These are phyloP conservation scores for Hofmannophila pseudospretella DNA, from an alignment of 2,888 invertebrate genomes.

Conservation along the genomic window DNA sequence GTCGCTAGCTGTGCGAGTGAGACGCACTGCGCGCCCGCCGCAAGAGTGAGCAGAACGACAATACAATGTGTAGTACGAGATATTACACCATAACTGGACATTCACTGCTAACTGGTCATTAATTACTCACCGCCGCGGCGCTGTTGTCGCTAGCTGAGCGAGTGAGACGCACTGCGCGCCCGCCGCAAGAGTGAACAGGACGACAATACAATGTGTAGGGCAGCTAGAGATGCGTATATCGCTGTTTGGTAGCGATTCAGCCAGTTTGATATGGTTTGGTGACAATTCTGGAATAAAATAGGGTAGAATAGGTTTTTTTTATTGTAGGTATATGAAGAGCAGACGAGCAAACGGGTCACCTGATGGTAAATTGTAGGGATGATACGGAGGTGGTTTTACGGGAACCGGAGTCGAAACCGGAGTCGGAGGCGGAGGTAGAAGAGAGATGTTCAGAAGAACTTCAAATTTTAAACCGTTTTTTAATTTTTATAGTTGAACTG, in stretches of 20 bases:
- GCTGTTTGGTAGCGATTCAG: slow-evolving; percentile 36
- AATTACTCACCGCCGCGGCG: slow-evolving; percentile 45
- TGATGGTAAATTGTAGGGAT: too few species aligned
- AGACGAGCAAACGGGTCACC: too few species aligned
- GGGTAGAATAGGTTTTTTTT: too few species aligned
- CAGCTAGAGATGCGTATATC: slow-evolving; percentile 42
- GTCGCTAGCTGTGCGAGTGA: slow-evolving; percentile 53
- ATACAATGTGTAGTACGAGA: slow-evolving; percentile 43
- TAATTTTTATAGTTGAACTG: too few species aligned
- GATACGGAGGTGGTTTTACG: too few species aligned
- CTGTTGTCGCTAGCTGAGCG: slow-evolving; percentile 53
- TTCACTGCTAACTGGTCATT: too few species aligned
- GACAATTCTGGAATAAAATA: slow-evolving; percentile 43
- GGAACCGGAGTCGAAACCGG: too few species aligned
- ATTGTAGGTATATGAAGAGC: too few species aligned
- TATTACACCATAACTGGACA: too few species aligned
- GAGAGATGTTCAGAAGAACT: too few species aligned
- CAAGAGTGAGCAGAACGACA: slow-evolving; percentile 56
- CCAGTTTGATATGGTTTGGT: slow-evolving; percentile 39
- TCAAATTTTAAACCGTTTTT: too few species aligned
- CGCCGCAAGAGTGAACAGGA: slow-evolving; percentile 57
- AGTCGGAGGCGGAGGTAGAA: too few species aligned
- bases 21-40: slow-evolving; percentile 43
- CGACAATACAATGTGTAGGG: slow-evolving; percentile 43
- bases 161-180: slow-evolving; percentile 35